A percentile compares a stretch with the other conserved stretches of the same genome.
These are phyloP conservation scores for Drosophila leonis DNA, from an alignment of 2,888 invertebrate genomes.

Conservation along the genomic window DNA sequence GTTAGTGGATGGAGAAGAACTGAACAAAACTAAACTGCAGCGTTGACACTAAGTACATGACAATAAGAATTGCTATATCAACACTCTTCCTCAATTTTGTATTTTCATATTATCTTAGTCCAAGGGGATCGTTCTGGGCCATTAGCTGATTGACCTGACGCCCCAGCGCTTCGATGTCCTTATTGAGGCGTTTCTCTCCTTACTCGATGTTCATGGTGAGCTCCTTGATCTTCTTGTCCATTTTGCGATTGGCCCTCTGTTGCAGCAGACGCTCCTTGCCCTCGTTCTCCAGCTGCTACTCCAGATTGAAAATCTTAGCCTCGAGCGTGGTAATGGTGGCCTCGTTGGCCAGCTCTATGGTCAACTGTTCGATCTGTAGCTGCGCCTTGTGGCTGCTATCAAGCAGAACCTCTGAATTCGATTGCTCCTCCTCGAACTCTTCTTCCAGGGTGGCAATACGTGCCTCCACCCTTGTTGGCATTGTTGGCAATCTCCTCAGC, in stretches of 20 bases:
- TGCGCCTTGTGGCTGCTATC: conserved; percentile 95
- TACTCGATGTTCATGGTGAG: conserved; percentile 95
- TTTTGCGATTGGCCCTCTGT: conserved; percentile 94
- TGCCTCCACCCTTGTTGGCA: conserved; percentile 93
- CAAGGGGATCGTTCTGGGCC: no score
- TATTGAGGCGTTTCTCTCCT: no score
- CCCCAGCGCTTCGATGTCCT: no score
- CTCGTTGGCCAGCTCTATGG: conserved; percentile 94
- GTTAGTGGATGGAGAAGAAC: no score
- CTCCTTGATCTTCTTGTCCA: conserved; percentile 98
- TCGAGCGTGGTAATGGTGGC: conserved; percentile 97
- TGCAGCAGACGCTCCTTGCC: conserved; percentile 96
- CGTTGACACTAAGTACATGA: no score
- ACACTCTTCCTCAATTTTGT: no score
- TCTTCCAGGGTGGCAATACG: conserved; percentile 97
- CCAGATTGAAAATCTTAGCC: conserved; percentile 96
- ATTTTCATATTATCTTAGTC: no score
- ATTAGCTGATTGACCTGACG: no score
- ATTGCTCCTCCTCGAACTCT: conserved; percentile 98
- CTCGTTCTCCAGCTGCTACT: conserved; percentile 98
- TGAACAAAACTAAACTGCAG: no score
- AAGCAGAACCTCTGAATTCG: conserved; percentile 94
- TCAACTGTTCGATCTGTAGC: conserved; percentile 92
- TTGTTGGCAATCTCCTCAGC: conserved; percentile 96
- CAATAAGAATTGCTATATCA: no score